These are phyloP conservation scores for Grapholita molesta DNA, from an alignment of 1,140 invertebrate species.

Conservation along the genomic window DNA sequence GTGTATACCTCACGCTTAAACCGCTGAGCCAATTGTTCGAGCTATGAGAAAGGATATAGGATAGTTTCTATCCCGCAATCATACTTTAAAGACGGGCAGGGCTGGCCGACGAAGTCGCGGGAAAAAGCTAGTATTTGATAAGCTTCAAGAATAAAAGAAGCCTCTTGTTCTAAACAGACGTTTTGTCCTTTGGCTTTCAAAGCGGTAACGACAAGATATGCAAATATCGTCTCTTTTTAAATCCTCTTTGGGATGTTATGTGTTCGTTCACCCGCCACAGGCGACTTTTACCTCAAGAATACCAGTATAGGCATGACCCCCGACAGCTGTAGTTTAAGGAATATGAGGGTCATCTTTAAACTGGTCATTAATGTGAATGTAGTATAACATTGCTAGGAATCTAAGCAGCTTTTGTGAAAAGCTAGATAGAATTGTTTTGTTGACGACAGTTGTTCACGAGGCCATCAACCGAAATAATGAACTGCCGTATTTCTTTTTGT, in stretches of 20 bases:
- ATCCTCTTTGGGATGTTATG: neutral
- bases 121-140: too few relatives aligned
- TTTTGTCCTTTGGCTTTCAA: neutral
- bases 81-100: too few relatives aligned
- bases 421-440: neutral
- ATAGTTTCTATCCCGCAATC: too few relatives aligned
- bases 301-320: neutral
- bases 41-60: too few relatives aligned
- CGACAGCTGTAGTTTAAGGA: neutral
- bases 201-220: neutral
- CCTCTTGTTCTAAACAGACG: neutral
- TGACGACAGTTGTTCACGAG: neutral
- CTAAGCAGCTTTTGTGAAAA: neutral
- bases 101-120: too few relatives aligned
- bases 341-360: neutral
- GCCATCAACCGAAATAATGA: neutral
- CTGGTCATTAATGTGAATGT: neutral
- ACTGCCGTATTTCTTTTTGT: neutral
- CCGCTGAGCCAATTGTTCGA: too few relatives aligned
- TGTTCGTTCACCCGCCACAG: too few relatives aligned
- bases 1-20: too few relatives aligned
- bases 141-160: neutral
- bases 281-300: neutral
- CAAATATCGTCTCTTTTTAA: neutral
- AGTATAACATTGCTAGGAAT: neutral